Base-by-base conservation (phyloP, 2,113 vertebrate genomes). In the Sapajus apella region DNA sequence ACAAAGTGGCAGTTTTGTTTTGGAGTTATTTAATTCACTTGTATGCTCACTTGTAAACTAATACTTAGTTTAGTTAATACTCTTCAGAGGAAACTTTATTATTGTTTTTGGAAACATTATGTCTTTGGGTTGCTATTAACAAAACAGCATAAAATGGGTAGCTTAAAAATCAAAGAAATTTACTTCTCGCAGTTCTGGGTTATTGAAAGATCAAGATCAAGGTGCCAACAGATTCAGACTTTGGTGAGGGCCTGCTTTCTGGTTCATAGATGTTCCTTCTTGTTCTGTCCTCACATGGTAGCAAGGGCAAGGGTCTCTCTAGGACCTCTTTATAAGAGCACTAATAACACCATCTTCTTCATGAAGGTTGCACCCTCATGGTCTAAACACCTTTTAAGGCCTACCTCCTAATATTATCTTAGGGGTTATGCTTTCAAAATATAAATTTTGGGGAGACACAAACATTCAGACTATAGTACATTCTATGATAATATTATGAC, bases 401-500 rank as follows among this genome's bases (percentile, higher is more conserved):
- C 12, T 16, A 6, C 2, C 14, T 50, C 25, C 7, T 45, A 43
- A 23, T 11, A 27, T 3, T 12, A 92, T 12, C 6, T 47, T 55
- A n/a, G 3, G 10, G 5, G 11, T 17, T 52, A 76, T 20, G 6
- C 55, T 23, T 76, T 61, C 55, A 56, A 25, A 13, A n/a, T 72
- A 75, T 66, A 21, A 91, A 73, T 37, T 87, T 61, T 23, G 35
- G 11, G 1, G 64, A 16, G 12, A 9, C 56, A 27, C 7, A 73
- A 13, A 37, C 25, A 50, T 30, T 27, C 10, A 87, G 4, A 47
- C 2, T 8, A 35, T 2, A 27, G 18, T 6, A 0, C 5, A 56
- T 45, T 47, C 8, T 75, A 70, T 85, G 55, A 61, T n/a, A 75
- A 76, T 73, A 85, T 64, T 37, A 91, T 58, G 64, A 89, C 86